A percentile compares a stretch with the other conserved stretches of the same genome.
phyloP scores from a whole-genome alignment of 2,888 invertebrate genomes.

The Eupsilia transversa region DNA sequence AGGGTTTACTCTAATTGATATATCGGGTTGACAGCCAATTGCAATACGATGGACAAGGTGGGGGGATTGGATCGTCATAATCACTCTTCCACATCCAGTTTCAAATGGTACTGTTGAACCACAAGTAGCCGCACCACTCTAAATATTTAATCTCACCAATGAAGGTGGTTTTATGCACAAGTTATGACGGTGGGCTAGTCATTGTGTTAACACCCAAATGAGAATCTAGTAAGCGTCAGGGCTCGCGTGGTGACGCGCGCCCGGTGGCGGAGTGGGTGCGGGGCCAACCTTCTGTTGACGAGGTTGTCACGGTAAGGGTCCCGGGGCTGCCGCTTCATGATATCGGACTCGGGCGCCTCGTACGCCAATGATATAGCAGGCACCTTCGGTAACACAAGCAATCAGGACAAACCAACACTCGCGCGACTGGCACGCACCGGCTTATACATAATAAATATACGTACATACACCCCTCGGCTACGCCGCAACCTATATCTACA shows the following conservation, averaged over 20 bases:
- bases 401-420: conserved; percentile 85
- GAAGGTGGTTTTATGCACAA: conserved; percentile 58
- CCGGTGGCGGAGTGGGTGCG: conserved; percentile 74
- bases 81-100: conserved; percentile 90
- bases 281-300: conserved; percentile 98
- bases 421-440: conserved; percentile 70
- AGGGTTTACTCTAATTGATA: conserved; percentile 47
- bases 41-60: conserved; percentile 69
- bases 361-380: conserved; percentile 99
- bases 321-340: conserved; percentile 99
- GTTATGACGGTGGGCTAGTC: conserved; percentile 79
- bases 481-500: conserved; percentile 74
- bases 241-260: conserved; percentile 55
- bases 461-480: conserved; percentile 77
- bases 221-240: conserved; percentile 83
- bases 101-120: conserved; percentile 83
- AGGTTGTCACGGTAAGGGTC: conserved; percentile 99
- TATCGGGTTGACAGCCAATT: conserved; percentile 68
- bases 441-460: conserved; percentile 83
- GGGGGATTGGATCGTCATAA: conserved; percentile 71
- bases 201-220: conserved; percentile 86
- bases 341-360: conserved; percentile 99
- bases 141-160: conserved; percentile 73
- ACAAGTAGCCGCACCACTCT: conserved; percentile 85
- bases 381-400: conserved; percentile 94